A percentile compares a stretch with the other conserved stretches of the same genome.
These are phyloP conservation scores for Fissipunctia ypsillon DNA, from an alignment of 2,888 invertebrate species.

Conservation along the genomic window DNA sequence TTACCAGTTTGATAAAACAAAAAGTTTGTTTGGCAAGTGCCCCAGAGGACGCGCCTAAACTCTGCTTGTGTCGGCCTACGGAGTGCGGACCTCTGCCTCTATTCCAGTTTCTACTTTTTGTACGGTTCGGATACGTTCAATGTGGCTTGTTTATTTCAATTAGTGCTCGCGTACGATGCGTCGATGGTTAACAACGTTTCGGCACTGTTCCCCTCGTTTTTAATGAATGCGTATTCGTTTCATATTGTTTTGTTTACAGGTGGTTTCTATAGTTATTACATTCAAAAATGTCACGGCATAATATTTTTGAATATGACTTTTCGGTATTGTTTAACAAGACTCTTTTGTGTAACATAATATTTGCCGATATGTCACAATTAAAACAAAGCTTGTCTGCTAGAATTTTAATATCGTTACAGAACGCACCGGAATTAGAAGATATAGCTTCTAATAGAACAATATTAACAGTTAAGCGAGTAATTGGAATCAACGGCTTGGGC, in stretches of 20 bases:
- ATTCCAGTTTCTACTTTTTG: slow-evolving; percentile 77
- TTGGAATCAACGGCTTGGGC: slow-evolving; percentile 82
- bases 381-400: slow-evolving; percentile 12
- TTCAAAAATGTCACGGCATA: slow-evolving; percentile 28
- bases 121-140: slow-evolving; percentile 68
- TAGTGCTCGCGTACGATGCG: slow-evolving; percentile 30
- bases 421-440: slow-evolving; percentile 66
- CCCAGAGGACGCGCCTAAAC: slow-evolving; percentile 79
- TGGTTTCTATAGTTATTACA: slow-evolving; percentile 25
- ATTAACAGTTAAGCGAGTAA: slow-evolving; percentile 79
- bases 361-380: slow-evolving; percentile 31
- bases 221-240: slow-evolving; percentile 38
- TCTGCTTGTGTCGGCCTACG: slow-evolving; percentile 68
- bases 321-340: slow-evolving; percentile 11
- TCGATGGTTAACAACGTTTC: slow-evolving; percentile 36
- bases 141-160: slow-evolving; percentile 66
- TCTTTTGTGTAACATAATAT: slow-evolving; percentile 15
- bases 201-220: slow-evolving; percentile 19
- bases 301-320: no score
- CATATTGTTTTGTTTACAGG: slow-evolving; percentile 34
- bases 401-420: slow-evolving; percentile 61
- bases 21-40: slow-evolving; percentile 87
- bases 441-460: slow-evolving; percentile 72
- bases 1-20: slow-evolving; percentile 88
- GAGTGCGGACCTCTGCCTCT: slow-evolving; percentile 70